These are phyloP conservation scores for Erebia aethiops DNA, from an alignment of 2,888 invertebrate genomes.

Conservation along the genomic window DNA sequence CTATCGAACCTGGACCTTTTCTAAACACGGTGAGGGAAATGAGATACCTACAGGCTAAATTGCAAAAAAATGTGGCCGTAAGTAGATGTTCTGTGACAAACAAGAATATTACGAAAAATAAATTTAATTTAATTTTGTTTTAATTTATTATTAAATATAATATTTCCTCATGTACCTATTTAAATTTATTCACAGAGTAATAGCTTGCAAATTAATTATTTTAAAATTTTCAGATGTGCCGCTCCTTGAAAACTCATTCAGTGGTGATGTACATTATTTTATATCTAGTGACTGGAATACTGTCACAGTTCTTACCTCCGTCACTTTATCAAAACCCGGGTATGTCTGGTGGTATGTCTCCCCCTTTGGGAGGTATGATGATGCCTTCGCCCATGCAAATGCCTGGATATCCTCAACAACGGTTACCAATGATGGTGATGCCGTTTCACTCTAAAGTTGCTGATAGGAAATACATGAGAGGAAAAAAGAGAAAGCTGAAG, in stretches of 20 bases:
- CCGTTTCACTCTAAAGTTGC: slow-evolving; percentile 60
- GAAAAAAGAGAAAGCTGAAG: slow-evolving; percentile 42
- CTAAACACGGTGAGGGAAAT: not conserved
- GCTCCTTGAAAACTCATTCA: slow-evolving; percentile 16
- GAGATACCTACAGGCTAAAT: too few species aligned
- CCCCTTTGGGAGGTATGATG: slow-evolving; percentile 46
- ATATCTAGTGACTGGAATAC: slow-evolving; percentile 22
- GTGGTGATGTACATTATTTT: slow-evolving; percentile 23
- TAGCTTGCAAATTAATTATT: not conserved
- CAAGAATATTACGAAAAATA: not conserved
- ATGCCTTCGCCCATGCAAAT: slow-evolving; percentile 41
- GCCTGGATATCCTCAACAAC: slow-evolving; percentile 47
- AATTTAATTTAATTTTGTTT: too few species aligned
- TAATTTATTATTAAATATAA: too few species aligned
- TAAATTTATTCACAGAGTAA: not conserved
- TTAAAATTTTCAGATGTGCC: slow-evolving; percentile 32
- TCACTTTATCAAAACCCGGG: slow-evolving; percentile 26
- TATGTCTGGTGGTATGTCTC: slow-evolving; percentile 22
- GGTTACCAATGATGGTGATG: slow-evolving; percentile 66
- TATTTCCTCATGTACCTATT: not conserved
- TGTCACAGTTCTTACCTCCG: slow-evolving; percentile 32
- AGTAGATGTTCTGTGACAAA: not conserved
- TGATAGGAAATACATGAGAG: slow-evolving; percentile 45
- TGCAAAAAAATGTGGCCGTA: not conserved
- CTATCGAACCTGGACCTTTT: not conserved